These are phyloP conservation scores for Mesorhabditis spiculigera DNA, from an alignment of 2,888 invertebrate species.

Conservation along the genomic window DNA sequence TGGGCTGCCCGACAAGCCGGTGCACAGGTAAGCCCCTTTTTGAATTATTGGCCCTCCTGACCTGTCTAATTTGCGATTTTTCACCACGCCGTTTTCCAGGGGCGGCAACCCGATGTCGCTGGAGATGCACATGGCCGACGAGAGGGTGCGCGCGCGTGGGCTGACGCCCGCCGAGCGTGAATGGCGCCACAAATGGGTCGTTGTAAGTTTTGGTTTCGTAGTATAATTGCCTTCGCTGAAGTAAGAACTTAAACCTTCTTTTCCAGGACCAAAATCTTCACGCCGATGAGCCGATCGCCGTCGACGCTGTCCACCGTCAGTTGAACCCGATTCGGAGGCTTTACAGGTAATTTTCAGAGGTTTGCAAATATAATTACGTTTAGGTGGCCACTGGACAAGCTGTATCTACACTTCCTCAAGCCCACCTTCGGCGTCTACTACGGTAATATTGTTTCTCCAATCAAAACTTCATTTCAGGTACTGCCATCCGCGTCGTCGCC, in stretches of 20 bases:
- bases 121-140: conserved; percentile 55
- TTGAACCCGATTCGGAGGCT: conserved; percentile 55
- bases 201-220: conserved; percentile 16
- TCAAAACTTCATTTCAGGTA: conserved; percentile 19
- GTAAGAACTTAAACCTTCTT: neutral
- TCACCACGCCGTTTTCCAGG: conserved; percentile 16
- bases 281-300: conserved; percentile 56
- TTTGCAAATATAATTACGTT: neutral
- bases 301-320: conserved; percentile 55
- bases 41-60: neutral
- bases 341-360: conserved; percentile 32
- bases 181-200: conserved; percentile 50
- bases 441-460: conserved; percentile 9
- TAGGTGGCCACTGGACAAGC: conserved; percentile 50
- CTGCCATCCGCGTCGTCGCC: conserved; percentile 44
- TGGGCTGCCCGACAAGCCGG: conserved; percentile 46
- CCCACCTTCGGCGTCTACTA: conserved; percentile 55
- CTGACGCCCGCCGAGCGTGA: conserved; percentile 54
- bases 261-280: conserved; percentile 55
- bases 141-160: conserved; percentile 48
- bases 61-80: neutral
- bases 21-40: conserved; percentile 34
- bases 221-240: neutral
- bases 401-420: conserved; percentile 52
- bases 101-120: conserved; percentile 55